Base-by-base conservation (phyloP, 2,797 vertebrate species). In the Pteropus rufus region DNA sequence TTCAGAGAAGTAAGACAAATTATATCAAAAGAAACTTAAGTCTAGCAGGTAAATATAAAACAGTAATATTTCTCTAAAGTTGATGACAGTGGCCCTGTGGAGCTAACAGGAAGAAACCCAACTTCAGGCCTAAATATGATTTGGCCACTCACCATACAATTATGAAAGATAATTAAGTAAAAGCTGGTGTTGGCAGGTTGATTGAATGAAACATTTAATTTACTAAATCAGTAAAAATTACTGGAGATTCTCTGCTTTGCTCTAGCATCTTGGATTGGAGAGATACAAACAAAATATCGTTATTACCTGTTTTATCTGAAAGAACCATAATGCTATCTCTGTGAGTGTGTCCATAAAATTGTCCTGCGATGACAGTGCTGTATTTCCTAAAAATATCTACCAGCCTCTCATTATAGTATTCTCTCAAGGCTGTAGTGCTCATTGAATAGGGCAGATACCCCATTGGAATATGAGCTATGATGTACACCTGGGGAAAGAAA, bases 311-410 rank as follows among this genome's bases (percentile, higher is more conserved):
- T 84, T 98, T 94, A 98, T 99, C 99, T 88, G 99, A 96, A 96
- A 99, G 99, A 92, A 99, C 98, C 99, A 99, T 99, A 95, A 99
- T 85, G 97, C 99, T 99, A 97, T 99, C 99, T 84, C 99, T 98
- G 96, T 99, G 99, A 39, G 99, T 99, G 98, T 99, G 99, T 85
- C 99, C 99, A 41, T 99, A 99, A 98, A 99, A 99, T 16, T 99
- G 99, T 21, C 99, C 99, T 0, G 93, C 98, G 65, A 99, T 99
- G 77, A 99, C 96, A 10, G 97, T 95, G 39, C 99, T 99, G 98
- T 99, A 99, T 85, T 97, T 98, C 97, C 99, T 99, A 97, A 99
- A 99, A 97, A 99, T 99, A 95, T 98, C 94, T 67, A 99, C 98
- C 95, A 99, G 98, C 91, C 98, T 98, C 96, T 99, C 99, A 85